These are phyloP conservation scores for Cordylochernes scorpioides DNA, from an alignment of 2,888 invertebrate genomes.

Conservation along the genomic window DNA sequence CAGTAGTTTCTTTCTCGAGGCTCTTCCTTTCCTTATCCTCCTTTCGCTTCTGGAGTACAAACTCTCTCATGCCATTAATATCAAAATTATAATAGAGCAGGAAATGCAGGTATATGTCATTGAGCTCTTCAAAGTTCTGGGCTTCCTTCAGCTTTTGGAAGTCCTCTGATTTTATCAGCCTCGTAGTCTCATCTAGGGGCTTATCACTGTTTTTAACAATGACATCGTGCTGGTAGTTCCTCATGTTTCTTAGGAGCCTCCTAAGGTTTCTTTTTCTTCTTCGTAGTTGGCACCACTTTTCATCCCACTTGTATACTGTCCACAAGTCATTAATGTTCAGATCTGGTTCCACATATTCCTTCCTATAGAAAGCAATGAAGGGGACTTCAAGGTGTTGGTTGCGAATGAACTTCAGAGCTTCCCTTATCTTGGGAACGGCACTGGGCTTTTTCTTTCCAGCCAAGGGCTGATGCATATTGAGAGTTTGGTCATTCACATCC, in stretches of 20 bases:
- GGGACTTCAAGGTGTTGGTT: constrained; percentile 75
- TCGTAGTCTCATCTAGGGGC: constrained; percentile 49
- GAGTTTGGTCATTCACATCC: constrained; percentile 14
- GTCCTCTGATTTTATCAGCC: constrained; percentile 58
- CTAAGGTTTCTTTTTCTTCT: constrained; percentile 54
- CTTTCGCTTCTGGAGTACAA: constrained; percentile 24
- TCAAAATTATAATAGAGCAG: constrained; percentile 67
- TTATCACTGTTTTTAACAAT: constrained; percentile 54
- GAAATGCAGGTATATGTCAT: constrained; percentile 78
- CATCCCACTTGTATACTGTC: constrained; percentile 88
- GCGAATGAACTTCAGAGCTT: constrained; percentile 79
- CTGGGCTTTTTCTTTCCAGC: constrained; percentile 13
- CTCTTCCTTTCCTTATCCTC: constrained; percentile 12
- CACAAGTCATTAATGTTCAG: constrained; percentile 80
- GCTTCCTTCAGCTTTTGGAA: constrained; percentile 41
- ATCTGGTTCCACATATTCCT: constrained; percentile 86
- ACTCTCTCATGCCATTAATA: constrained; percentile 51
- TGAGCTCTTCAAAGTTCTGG: constrained; percentile 64
- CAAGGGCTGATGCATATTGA: constrained; percentile 18
- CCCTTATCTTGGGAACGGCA: constrained; percentile 54
- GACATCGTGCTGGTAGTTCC: constrained; percentile 56
- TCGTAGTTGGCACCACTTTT: constrained; percentile 73
- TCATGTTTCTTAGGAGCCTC: constrained; percentile 65
- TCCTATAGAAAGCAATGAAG: constrained; percentile 91
- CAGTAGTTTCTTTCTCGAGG: constrained; percentile 16